Base-by-base conservation (phyloP, 2,113 vertebrate species). In the Ivindomyrus marchei region DNA sequence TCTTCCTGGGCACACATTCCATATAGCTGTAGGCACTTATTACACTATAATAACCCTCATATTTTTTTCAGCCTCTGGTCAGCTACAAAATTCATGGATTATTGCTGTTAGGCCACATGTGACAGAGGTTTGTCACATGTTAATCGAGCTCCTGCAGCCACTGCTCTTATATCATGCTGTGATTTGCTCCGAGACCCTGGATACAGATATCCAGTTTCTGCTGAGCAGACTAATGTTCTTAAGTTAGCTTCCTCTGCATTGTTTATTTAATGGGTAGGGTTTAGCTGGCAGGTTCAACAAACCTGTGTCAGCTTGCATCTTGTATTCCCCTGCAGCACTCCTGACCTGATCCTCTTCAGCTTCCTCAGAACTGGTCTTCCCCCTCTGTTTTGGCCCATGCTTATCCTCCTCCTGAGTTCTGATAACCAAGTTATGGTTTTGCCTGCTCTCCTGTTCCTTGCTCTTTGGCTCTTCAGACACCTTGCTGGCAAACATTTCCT, bases 401-500 rank as follows among this genome's bases (percentile, higher is more conserved):
- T 92, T 80, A 8, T 90, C 88, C 4, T 91, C 92, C 3, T 95
- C 92, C 3, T 95, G 91, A 0, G 89, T 91, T 66, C 91, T 92
- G 87, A 94, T 91, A 53, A 94, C 93, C 24, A 91, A 93, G 46
- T 88, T 85, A 31, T 89, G 94, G 52, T 95, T 95, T 85, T 94
- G 92, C 0, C 94, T 93, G 21, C 0, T 80, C 2, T 90, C 88
- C 2, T 21, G 85, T 6, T 87, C 84, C 42, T 50, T 42, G 74
- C 5, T 1, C 5, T 80, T 47, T 17, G 49, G n/a, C 46, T 87
- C 52, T 52, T 53, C 49, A 31, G 27, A 8, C 8, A 11, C 86
- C 13, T 56, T 17, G 85, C 27, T 87, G 49, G 49, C 4, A 24
- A 93, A 58, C 45, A 92, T 91, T 6, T 94, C 87, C 4, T 77